A percentile compares a stretch with the other conserved stretches of the same genome.
Evolutionary conservation across 1,140 invertebrate species (phyloP).

Genomic region (Drosophila truncata): DNA sequence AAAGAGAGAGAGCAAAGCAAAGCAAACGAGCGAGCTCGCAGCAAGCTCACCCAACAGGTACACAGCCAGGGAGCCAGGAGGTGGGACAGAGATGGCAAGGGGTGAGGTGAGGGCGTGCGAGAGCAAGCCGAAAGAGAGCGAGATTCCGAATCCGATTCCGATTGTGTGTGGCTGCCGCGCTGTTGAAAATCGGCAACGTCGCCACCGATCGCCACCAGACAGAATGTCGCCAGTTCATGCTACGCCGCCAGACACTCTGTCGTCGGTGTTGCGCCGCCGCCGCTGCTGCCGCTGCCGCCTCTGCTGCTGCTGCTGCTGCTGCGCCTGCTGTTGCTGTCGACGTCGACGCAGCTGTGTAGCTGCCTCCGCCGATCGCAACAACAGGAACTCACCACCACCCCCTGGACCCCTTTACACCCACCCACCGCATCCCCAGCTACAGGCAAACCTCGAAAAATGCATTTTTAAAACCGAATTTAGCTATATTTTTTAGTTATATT

Average conservation of each 20-base stretch:
- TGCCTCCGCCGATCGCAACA: conserved; percentile 14
- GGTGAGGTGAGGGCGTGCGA: conserved; percentile 19
- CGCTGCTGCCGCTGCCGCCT: conserved; percentile 88
- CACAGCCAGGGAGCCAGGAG: neutral
- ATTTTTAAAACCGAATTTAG: neutral
- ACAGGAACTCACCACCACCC: conserved; percentile 1
- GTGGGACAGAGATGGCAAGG: neutral
- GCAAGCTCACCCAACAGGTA: conserved; percentile 14
- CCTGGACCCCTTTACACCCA: conserved; percentile 6
- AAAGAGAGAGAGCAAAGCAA: conserved; percentile 3
- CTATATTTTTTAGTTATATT: neutral
- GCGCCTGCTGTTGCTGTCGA: conserved; percentile 10
- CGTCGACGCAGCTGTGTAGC: conserved; percentile 9
- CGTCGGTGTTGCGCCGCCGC: conserved; percentile 84
- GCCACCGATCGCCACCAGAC: conserved; percentile 91
- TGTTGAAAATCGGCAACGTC: conserved; percentile 88
- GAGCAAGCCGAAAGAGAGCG: conserved; percentile 5
- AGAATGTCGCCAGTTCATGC: conserved; percentile 92
- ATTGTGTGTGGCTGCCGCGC: conserved; percentile 65
- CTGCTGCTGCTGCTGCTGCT: conserved; percentile 81
- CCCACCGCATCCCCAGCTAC: conserved; percentile 2
- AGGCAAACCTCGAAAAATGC: conserved; percentile 2
- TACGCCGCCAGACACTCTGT: conserved; percentile 90
- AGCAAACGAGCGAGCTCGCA: neutral
- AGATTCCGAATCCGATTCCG: conserved; percentile 11